A percentile compares a stretch with the other conserved stretches of the same genome.
These are phyloP conservation scores for Platysteira castanea DNA, from an alignment of 2,113 vertebrate species.

Conservation along the genomic window DNA sequence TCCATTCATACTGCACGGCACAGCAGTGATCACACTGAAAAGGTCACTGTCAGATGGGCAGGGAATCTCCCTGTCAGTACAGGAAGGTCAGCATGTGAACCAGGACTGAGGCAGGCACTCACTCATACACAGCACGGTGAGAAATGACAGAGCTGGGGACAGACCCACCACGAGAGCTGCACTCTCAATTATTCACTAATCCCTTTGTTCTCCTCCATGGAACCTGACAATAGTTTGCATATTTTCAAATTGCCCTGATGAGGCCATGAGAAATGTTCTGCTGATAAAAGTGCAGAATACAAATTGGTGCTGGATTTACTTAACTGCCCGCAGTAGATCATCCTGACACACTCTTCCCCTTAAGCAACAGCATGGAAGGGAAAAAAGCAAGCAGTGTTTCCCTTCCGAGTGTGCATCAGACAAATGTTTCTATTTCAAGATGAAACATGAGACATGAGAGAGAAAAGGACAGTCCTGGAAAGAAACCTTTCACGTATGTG, in stretches of 20 bases:
- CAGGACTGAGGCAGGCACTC: not conserved
- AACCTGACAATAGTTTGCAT: slow-evolving; percentile 38
- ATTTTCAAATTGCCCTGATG: slow-evolving; percentile 48
- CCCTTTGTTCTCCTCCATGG: not conserved
- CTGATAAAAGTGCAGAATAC: slow-evolving; percentile 42
- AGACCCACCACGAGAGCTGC: not conserved
- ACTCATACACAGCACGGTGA: not conserved
- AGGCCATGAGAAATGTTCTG: not conserved
- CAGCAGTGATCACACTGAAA: slow-evolving; percentile 18
- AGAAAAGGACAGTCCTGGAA: not conserved
- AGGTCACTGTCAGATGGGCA: not conserved
- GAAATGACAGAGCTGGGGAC: slow-evolving; percentile 15
- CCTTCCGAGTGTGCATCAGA: not conserved
- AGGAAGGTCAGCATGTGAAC: slow-evolving; percentile 41
- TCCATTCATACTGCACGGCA: slow-evolving; percentile 1
- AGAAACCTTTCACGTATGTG: not conserved
- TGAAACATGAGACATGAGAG: not conserved
- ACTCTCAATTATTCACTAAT: slow-evolving; percentile 35
- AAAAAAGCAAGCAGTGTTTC: not conserved
- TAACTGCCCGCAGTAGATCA: slow-evolving; percentile 38
- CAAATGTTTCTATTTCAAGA: not conserved
- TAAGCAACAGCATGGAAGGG: not conserved
- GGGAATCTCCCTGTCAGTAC: not conserved
- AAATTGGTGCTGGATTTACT: slow-evolving; percentile 23
- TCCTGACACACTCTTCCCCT: not conserved